Percentiles rank a stretch among this genome's conserved stretches.
Conservation (phyloP, 2,113 vertebrate genomes). For the Tauraco erythrolophus region DNA sequence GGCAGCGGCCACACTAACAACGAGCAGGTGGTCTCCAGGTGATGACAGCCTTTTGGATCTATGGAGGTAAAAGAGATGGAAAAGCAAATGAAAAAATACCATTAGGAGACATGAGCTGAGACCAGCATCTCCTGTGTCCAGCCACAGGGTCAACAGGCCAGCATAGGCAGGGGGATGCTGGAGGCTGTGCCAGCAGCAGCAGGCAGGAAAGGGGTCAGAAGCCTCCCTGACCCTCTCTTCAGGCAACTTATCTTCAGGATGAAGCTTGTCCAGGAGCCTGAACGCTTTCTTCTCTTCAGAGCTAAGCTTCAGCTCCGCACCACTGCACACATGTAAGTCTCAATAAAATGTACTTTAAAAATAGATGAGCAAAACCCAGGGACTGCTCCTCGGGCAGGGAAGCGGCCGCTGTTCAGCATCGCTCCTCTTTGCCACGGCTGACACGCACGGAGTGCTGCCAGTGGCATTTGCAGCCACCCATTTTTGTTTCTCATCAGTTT, state of each 20-base stretch:
- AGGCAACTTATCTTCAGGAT: neutral
- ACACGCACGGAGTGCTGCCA: rapidly evolving
- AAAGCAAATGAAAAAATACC: neutral
- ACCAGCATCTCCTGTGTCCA: neutral
- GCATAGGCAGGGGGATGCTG: neutral
- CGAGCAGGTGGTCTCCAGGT: rapidly evolving
- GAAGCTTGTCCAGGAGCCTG: neutral
- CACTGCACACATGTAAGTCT: neutral
- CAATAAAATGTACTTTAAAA: neutral
- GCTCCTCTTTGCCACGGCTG: neutral
- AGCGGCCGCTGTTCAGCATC: neutral
- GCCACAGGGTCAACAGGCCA: neutral
- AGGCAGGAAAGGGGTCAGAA: neutral
- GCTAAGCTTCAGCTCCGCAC: rapidly evolving
- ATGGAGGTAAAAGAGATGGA: neutral
- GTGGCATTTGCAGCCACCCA: rapidly evolving
- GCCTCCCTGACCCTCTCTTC: neutral
- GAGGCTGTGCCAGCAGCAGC: neutral
- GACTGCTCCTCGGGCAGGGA: neutral
- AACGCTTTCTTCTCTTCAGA: neutral
- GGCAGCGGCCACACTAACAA: neutral
- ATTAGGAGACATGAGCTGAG: neutral
- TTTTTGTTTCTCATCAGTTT: neutral
- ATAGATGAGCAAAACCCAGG: neutral
- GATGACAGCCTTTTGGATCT: no score